phyloP scores from a whole-genome alignment of 2,113 vertebrate genomes.

The Rhinoderma darwinii region DNA sequence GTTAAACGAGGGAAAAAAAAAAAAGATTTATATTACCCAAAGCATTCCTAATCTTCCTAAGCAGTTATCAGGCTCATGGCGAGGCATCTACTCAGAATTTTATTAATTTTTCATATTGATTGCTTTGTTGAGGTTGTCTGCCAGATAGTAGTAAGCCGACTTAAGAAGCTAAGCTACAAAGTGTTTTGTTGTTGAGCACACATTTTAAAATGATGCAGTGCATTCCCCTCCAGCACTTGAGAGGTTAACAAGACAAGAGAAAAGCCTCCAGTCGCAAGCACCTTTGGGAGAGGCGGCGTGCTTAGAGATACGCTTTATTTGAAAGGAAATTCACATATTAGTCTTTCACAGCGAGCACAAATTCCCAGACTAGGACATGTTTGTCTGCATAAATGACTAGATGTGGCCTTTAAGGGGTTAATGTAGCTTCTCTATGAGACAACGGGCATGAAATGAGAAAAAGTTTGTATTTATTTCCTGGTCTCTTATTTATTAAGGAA shows the following conservation, averaged over 20 bases:
- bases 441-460: background rate
- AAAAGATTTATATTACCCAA: conserved; percentile 65
- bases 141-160: background rate
- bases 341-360: conserved; percentile 45
- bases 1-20: conserved; percentile 56
- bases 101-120: conserved; percentile 37
- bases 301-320: conserved; percentile 50
- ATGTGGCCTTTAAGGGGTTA: background rate
- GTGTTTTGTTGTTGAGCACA: background rate
- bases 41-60: conserved; percentile 71
- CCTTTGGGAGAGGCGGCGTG: conserved; percentile 53
- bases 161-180: background rate
- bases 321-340: conserved; percentile 55
- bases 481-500: conserved; percentile 1
- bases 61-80: conserved; percentile 71
- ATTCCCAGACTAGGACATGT: background rate
- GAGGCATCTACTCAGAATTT: conserved; percentile 65
- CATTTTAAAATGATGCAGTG: background rate
- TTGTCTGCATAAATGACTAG: background rate
- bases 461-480: background rate
- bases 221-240: conserved; percentile 11
- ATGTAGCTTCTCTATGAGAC: background rate
- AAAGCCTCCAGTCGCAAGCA: conserved; percentile 44
- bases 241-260: conserved; percentile 44
- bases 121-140: conserved; percentile 32